phyloP scores from a whole-genome alignment of 2,797 vertebrate genomes.

The Manis pentadactyla region DNA sequence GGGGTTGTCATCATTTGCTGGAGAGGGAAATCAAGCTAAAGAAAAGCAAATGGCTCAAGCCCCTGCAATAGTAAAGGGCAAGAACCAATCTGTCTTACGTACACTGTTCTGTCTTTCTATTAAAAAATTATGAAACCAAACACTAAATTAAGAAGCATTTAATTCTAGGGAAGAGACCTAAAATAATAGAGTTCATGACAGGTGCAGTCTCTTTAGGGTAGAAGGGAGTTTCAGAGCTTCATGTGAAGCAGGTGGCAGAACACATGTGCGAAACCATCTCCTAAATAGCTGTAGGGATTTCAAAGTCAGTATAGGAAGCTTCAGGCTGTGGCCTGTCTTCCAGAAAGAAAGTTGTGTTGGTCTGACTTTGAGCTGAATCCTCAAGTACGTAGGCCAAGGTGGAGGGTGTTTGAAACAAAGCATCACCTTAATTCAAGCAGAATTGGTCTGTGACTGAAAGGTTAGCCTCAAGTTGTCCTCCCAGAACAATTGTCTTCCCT shows the following conservation, averaged over 20 bases:
- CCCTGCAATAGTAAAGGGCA: not conserved
- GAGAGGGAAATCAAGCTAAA: conserved; percentile 16
- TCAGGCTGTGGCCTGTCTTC: not conserved
- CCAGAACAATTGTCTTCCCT: conserved; percentile 11
- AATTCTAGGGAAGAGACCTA: conserved; percentile 1
- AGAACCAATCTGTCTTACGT: not conserved
- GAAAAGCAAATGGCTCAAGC: not conserved
- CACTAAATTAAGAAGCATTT: not conserved
- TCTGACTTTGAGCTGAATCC: conserved; percentile 3
- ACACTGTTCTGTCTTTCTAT: not conserved
- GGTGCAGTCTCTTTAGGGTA: not conserved
- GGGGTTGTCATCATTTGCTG: not conserved
- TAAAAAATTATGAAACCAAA: conserved; percentile 41
- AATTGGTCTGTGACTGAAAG: conserved; percentile 62
- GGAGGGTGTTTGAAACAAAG: not conserved
- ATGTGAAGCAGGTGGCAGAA: not conserved
- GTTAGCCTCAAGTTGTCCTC: not conserved
- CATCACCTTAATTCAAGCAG: not conserved
- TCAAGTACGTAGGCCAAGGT: not conserved
- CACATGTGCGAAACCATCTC: not conserved
- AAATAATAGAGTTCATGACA: not conserved
- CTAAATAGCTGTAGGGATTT: conserved; percentile 1
- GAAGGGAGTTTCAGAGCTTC: not conserved
- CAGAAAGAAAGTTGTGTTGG: conserved; percentile 29
- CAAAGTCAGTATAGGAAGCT: conserved; percentile 19